Evolutionary conservation across 30 jellyfish, hydroid and myxozoan genomes (phyloP), one percentile per base, ranked within the genome.

Genomic region (Hydractinia symbiolongicarpus): DNA sequence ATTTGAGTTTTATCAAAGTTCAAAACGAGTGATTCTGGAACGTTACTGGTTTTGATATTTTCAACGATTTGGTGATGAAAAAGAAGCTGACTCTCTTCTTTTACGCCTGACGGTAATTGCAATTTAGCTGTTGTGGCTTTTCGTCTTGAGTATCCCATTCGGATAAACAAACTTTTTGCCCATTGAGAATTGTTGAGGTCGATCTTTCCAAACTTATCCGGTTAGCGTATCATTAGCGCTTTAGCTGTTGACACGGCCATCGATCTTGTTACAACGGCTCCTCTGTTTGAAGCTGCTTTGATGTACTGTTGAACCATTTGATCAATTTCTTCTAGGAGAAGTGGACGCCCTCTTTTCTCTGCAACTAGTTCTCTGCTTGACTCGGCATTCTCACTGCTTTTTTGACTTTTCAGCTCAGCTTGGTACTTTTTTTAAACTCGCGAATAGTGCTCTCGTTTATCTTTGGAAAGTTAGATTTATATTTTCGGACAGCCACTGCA

Each of bases 111-210:
- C 30, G 80, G 80, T 30, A 71, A 16, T 71, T 71, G 30, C 16
- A 57, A 57, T 50, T 57, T 71, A 5, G 80, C 5, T 6, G 55
- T 71, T 6, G 80, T 71, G 49, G 80, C 7, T 5, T 54, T 57
- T 71, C 80, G 55, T 16, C 49, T 71, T 20, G 49, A 54, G 11
- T 16, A 71, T n/a, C 80, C 80, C 80, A 71, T 71, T 71, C 61
- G 20, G 16, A 21, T 54, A 71, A 71, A 71, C 20, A 71, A 57
- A 51, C 80, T 71, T 51, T 71, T 71, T n/a, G 50, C 80, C 80
- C 80, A 7, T 16, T 30, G 49, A 57, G 58, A 71, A 7, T 51
- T 71, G 5, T 71, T 57, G 61, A 71, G 80, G 61, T 6, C 70
- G 11, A 71, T 71, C 7, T 5, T 54, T 71, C 49, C 49, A 54